Evolutionary conservation across 2,888 invertebrate species (phyloP).

Genomic region (Stramonita haemastoma): DNA sequence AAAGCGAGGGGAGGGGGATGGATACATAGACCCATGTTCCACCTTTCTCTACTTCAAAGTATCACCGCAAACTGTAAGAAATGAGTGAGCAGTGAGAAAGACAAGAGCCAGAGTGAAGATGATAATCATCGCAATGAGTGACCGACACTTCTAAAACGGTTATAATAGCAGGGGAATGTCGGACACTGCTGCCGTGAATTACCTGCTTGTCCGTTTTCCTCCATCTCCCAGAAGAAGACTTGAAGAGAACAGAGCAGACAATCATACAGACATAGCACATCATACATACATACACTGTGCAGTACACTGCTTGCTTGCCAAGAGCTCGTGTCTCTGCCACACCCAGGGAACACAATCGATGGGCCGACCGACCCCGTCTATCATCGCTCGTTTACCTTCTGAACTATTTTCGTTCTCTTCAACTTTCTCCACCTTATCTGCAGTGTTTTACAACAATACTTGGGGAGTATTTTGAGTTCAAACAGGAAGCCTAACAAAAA

Average conservation of each 20-base stretch:
- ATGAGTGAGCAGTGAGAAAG: neutral
- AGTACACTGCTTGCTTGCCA: neutral
- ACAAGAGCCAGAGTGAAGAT: neutral
- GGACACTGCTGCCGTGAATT: slow-evolving; percentile 16
- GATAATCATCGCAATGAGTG: neutral
- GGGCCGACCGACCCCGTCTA: neutral
- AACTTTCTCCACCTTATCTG: neutral
- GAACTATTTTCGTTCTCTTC: neutral
- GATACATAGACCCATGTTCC: too few species aligned
- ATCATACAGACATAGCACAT: slow-evolving; percentile 2
- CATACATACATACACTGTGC: neutral
- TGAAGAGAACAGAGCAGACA: slow-evolving; percentile 8
- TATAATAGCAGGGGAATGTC: too few species aligned
- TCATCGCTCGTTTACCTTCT: neutral
- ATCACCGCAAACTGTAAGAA: too few species aligned
- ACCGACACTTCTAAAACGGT: neutral
- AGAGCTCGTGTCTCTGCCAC: slow-evolving; percentile 22
- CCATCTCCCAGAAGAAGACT: slow-evolving; percentile 52
- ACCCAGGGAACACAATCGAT: neutral
- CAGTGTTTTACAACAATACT: neutral
- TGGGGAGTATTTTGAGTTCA: neutral
- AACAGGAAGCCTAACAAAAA: neutral
- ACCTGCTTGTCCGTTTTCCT: slow-evolving; percentile 48
- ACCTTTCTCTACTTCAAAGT: too few species aligned
- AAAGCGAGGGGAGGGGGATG: too few species aligned